Evolutionary conservation across 2,888 invertebrate genomes (phyloP).

Genomic region (Escarpia spicata): DNA sequence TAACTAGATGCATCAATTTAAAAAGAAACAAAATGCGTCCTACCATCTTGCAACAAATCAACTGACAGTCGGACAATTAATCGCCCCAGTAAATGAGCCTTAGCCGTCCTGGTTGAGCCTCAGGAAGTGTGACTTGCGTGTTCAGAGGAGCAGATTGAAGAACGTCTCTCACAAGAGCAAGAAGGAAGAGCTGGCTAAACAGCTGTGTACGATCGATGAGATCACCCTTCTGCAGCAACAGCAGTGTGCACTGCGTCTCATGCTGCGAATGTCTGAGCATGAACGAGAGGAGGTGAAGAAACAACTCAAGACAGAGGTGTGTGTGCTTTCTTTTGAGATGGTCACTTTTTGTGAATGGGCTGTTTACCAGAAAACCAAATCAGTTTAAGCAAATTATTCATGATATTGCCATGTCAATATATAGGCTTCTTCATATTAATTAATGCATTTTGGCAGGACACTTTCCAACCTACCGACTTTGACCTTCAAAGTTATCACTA

Average conservation of each 20-base stretch:
- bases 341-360: neutral
- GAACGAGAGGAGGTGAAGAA: conserved; percentile 58
- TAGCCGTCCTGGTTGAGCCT: neutral
- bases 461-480: neutral
- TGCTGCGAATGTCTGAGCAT: conserved; percentile 55
- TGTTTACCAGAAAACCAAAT: no score
- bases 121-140: neutral
- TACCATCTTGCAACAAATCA: no score
- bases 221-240: conserved; percentile 53
- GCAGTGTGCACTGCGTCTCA: conserved; percentile 54
- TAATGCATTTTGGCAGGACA: neutral
- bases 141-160: conserved; percentile 52
- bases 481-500: no score
- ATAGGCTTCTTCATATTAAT: neutral
- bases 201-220: conserved; percentile 59
- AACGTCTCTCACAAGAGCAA: conserved; percentile 54
- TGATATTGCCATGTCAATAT: no score
- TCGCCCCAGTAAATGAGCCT: no score
- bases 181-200: conserved; percentile 52
- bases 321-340: conserved; percentile 3
- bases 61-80: no score
- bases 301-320: conserved; percentile 61
- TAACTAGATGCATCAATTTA: no score
- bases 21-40: no score
- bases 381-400: no score